Evolutionary conservation across 2,888 invertebrate species (phyloP).

Genomic region (Mylabris sibirica): DNA sequence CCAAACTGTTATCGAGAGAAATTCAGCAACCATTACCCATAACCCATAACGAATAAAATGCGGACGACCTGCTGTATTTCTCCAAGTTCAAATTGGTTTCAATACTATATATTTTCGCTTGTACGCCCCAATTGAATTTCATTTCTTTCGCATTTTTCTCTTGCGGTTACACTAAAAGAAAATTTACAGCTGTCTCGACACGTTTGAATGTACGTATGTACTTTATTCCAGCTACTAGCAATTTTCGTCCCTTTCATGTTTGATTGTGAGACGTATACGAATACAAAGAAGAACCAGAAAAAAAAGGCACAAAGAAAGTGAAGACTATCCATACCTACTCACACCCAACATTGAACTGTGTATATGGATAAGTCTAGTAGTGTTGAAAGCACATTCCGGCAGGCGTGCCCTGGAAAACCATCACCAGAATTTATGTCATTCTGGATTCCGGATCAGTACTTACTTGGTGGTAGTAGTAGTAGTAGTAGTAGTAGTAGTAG

Average conservation of each 20-base stretch:
- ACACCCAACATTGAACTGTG: too few species aligned
- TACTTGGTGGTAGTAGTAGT: constrained; percentile 19
- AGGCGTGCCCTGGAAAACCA: constrained; percentile 36
- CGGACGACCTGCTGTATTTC: too few species aligned
- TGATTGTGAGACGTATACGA: background rate
- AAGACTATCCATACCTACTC: background rate
- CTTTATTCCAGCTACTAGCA: constrained; percentile 22
- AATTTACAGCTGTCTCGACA: constrained; percentile 16
- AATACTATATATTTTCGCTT: too few species aligned
- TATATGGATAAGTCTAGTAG: background rate
- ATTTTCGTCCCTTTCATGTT: constrained; percentile 1
- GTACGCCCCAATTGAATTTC: background rate
- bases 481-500: background rate
- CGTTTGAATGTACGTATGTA: constrained; percentile 16
- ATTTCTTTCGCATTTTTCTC: constrained; percentile 2
- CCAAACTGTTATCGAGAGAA: background rate
- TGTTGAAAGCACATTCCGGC: constrained; percentile 21
- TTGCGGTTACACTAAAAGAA: background rate
- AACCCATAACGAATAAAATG: too few species aligned
- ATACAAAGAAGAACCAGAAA: too few species aligned
- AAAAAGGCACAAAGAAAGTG: too few species aligned
- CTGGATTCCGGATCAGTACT: constrained; percentile 40
- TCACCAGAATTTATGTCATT: constrained; percentile 45
- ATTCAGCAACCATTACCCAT: background rate
- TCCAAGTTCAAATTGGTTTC: too few species aligned